These are phyloP conservation scores for Melanocharis versteri DNA, from an alignment of 2,113 vertebrate species.

Conservation along the genomic window DNA sequence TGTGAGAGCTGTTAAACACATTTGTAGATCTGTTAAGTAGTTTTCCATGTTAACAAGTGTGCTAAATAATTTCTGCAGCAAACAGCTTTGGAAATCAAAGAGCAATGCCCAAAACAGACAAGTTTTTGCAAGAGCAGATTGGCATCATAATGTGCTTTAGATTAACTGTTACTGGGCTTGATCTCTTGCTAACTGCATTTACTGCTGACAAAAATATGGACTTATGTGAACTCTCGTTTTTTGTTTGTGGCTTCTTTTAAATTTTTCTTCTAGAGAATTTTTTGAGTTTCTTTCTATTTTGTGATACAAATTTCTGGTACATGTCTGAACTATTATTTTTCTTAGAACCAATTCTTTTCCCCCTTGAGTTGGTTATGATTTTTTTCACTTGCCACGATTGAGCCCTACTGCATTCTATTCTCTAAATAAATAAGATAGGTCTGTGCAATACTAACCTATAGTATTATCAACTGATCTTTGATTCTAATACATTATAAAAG, in stretches of 20 bases:
- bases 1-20: background rate
- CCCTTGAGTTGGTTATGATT: background rate
- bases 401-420: background rate
- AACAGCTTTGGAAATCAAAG: background rate
- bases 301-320: background rate
- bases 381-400: fast-evolving
- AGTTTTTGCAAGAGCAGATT: background rate
- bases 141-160: background rate
- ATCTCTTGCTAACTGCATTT: background rate
- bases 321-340: background rate
- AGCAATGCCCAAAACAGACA: background rate
- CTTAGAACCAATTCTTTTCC: background rate
- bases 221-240: fast-evolving
- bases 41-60: background rate
- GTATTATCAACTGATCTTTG: background rate
- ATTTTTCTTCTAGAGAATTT: background rate
- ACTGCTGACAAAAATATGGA: background rate
- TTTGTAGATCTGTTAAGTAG: background rate
- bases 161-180: background rate
- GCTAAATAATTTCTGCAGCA: background rate
- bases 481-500: background rate
- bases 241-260: background rate
- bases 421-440: background rate
- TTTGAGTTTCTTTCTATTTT: background rate
- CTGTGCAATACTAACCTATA: background rate